phyloP scores from a whole-genome alignment of 2,797 vertebrate species.

The Ptychobarbus kaznakovi region DNA sequence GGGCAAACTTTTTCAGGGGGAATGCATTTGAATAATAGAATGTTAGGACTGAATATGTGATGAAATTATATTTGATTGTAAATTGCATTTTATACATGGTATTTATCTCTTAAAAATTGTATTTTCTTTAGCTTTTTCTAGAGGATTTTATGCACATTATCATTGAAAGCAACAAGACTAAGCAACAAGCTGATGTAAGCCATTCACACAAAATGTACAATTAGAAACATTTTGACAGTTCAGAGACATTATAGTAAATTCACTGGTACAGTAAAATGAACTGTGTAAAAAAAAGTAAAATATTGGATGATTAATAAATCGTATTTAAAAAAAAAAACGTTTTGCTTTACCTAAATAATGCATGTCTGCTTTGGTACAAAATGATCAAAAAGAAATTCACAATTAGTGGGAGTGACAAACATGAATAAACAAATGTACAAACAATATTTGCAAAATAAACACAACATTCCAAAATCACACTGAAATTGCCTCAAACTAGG shows the following conservation, averaged over 20 bases:
- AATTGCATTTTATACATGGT: constrained; percentile 77
- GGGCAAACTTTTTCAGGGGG: constrained; percentile 56
- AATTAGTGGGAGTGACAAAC: constrained; percentile 13
- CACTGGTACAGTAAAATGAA: constrained; percentile 60
- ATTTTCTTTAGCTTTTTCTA: constrained; percentile 74
- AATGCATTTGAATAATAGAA: constrained; percentile 63
- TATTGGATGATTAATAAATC: constrained; percentile 77
- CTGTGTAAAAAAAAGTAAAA: constrained; percentile 50
- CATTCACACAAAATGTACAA: constrained; percentile 60
- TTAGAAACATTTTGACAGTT: constrained; percentile 62
- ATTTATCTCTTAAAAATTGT: constrained; percentile 80
- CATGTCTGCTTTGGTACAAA: not conserved
- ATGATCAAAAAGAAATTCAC: not conserved
- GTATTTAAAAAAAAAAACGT: constrained; percentile 74
- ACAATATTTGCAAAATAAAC: not conserved
- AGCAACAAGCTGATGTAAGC: constrained; percentile 21
- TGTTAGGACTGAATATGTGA: constrained; percentile 73
- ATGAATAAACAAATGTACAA: not conserved
- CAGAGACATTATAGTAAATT: constrained; percentile 52
- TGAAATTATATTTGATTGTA: constrained; percentile 76
- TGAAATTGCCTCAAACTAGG: not conserved
- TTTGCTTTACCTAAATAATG: not conserved
- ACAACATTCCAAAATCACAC: not conserved
- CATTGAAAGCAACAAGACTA: constrained; percentile 63
- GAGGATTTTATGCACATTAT: constrained; percentile 71